Conservation (phyloP, 92 coral and sea anemone species). For the Actinostola sp. region DNA sequence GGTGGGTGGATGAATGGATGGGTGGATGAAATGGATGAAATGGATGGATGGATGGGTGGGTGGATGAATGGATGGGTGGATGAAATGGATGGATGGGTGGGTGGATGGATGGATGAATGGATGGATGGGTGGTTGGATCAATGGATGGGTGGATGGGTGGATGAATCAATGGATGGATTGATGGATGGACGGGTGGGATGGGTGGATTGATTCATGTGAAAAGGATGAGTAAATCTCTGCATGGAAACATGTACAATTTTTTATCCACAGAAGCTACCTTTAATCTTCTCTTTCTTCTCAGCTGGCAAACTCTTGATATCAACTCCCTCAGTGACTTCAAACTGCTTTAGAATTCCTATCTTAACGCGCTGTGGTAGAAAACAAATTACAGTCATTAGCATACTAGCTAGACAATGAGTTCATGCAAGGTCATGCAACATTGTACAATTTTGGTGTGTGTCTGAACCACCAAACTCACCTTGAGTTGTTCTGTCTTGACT, state of each 20-base stretch:
- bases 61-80: no score
- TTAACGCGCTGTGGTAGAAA: conserved; percentile 73
- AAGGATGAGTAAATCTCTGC: no score
- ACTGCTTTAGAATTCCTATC: conserved; percentile 70
- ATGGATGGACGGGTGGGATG: not conserved
- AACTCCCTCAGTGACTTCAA: conserved; percentile 65
- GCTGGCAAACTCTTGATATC: conserved; percentile 62
- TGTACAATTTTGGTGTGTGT: not conserved
- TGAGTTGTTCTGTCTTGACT: conserved; percentile 81
- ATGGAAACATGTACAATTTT: no score
- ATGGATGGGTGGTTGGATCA: no score
- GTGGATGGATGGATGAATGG: no score
- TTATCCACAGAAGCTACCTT: no score
- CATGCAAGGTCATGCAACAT: not conserved
- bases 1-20: no score
- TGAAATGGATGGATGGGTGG: no score
- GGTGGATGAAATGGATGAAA: no score
- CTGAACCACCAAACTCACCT: conserved; percentile 59
- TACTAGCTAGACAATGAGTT: not conserved
- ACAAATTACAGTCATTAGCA: not conserved
- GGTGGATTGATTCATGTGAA: no score
- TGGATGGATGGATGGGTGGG: no score
- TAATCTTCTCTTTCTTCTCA: conserved; percentile 49
- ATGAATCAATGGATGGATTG: not conserved
- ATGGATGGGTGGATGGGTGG: not conserved